These are phyloP conservation scores for Drosophila hamatofila DNA, from an alignment of 2,888 invertebrate species.

Conservation along the genomic window DNA sequence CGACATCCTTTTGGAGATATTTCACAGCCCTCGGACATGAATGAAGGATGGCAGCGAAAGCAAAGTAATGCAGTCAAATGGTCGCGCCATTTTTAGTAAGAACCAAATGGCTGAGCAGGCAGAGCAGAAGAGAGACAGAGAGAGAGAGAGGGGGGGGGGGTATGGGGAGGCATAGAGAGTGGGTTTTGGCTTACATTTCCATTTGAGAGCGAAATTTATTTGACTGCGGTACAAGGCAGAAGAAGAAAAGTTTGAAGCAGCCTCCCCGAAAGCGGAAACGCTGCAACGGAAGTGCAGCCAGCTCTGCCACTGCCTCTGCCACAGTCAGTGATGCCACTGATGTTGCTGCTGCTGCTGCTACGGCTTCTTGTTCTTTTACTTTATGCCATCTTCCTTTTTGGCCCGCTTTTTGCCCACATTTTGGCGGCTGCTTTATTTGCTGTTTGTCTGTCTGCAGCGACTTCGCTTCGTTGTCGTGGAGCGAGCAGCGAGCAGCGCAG, in stretches of 20 bases:
- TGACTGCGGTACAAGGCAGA: conserved; percentile 72
- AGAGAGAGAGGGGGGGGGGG: background rate
- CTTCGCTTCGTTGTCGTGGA: background rate
- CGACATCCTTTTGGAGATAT: conserved; percentile 72
- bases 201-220: conserved; percentile 76
- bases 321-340: background rate
- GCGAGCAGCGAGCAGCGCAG: conserved; percentile 10
- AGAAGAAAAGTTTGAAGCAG: conserved; percentile 71
- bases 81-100: conserved; percentile 73
- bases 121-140: background rate
- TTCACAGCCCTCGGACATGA: conserved; percentile 69
- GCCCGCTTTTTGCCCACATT: conserved; percentile 55
- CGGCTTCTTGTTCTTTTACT: conserved; percentile 19
- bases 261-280: conserved; percentile 60
- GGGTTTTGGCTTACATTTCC: conserved; percentile 63
- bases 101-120: conserved; percentile 32
- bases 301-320: conserved; percentile 19
- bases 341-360: conserved; percentile 2
- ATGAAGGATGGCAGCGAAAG: conserved; percentile 53
- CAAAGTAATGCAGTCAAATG: conserved; percentile 55
- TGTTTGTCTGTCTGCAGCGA: conserved; percentile 37
- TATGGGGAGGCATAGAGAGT: background rate
- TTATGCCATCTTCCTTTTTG: conserved; percentile 51
- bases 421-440: conserved; percentile 64
- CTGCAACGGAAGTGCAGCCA: conserved; percentile 70